These are phyloP conservation scores for Antedon mediterranea DNA, from an alignment of 53 echinoderm and acorn worm species.

Conservation along the genomic window DNA sequence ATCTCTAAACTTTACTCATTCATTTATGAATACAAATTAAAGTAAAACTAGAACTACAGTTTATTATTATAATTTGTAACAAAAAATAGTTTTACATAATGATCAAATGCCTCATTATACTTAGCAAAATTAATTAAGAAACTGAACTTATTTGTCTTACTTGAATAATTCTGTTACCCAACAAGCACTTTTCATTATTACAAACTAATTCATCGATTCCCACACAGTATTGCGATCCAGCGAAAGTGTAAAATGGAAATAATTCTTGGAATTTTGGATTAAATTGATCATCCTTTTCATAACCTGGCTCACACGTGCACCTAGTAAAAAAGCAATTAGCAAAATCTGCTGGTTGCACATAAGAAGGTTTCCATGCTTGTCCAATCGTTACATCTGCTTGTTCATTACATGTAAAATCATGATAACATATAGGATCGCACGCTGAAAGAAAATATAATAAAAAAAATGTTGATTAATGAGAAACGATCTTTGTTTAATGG, in stretches of 20 bases:
- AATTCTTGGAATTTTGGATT: neutral
- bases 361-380: neutral
- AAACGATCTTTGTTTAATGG: too few relatives aligned
- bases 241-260: neutral
- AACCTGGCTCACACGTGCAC: neutral
- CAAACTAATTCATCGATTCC: neutral
- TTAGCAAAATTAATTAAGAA: too few relatives aligned
- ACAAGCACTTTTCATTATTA: neutral
- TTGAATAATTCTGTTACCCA: neutral
- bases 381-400: neutral
- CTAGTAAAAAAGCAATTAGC: neutral
- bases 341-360: neutral
- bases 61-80: too few relatives aligned
- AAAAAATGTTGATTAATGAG: too few relatives aligned
- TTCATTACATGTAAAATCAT: neutral
- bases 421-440: neutral
- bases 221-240: neutral
- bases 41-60: too few relatives aligned
- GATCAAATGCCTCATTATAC: too few relatives aligned
- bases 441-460: neutral
- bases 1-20: too few relatives aligned
- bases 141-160: neutral
- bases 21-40: too few relatives aligned
- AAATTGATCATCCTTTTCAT: neutral
- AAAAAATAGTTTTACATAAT: too few relatives aligned